Conservation (phyloP, 92 coral and sea anemone species). For the Parazoanthus darwini region DNA sequence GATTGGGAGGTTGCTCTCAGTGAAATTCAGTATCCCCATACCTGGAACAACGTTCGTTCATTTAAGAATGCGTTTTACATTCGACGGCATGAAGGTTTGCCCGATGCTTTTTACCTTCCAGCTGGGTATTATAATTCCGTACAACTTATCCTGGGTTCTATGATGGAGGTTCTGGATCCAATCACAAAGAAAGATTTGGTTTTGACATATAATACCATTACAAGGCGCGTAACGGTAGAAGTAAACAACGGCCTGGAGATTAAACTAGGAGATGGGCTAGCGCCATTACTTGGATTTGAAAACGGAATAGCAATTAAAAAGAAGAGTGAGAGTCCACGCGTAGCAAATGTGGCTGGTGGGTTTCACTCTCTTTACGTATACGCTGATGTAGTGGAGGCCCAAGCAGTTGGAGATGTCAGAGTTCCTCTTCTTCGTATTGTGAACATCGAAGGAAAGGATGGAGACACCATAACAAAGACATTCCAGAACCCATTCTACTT, state of each 20-base stretch:
- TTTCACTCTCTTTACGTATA: constrained; percentile 39
- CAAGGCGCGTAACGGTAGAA: constrained; percentile 25
- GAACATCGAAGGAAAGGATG: constrained; percentile 44
- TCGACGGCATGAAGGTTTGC: no score
- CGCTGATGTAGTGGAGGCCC: constrained; percentile 46
- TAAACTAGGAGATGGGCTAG: constrained; percentile 24
- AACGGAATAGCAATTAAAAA: neutral
- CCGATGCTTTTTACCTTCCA: no score
- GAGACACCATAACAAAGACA: neutral
- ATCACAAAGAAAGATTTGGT: no score
- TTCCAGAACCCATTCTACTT: neutral
- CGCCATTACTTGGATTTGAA: neutral
- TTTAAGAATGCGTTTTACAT: neutral
- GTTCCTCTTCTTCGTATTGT: constrained; percentile 45
- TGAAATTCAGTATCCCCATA: constrained; percentile 22
- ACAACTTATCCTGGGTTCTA: neutral
- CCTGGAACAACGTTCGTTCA: constrained; percentile 53
- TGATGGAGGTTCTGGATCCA: neutral
- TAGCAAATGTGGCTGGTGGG: constrained; percentile 28
- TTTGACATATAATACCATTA: neutral
- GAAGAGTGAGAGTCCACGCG: constrained; percentile 39
- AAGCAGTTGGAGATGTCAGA: constrained; percentile 44
- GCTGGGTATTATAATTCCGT: neutral
- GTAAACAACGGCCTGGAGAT: neutral
- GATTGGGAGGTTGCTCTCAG: neutral